Conservation (phyloP, 2,797 vertebrate genomes). For the Takifugu rubripes region DNA sequence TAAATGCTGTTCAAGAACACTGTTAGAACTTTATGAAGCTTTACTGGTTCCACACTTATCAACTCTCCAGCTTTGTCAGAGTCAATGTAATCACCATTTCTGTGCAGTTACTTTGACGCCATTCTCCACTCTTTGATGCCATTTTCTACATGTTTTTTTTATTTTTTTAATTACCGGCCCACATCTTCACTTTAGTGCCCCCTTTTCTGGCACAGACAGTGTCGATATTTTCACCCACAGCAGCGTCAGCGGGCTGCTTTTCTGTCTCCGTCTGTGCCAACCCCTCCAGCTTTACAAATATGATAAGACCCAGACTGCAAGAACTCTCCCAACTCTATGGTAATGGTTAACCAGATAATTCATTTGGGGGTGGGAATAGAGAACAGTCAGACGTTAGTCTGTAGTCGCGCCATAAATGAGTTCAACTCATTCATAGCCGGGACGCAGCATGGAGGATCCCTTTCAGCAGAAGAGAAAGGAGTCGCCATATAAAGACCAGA, state of each 20-base stretch:
- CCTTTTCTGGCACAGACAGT: conserved; percentile 1
- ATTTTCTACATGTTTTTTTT: too few species aligned
- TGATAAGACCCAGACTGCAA: conserved; percentile 82
- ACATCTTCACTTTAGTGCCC: too few species aligned
- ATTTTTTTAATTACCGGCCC: too few species aligned
- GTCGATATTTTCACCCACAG: conserved; percentile 1
- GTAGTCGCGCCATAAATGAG: conserved; percentile 47
- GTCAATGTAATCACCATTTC: too few species aligned
- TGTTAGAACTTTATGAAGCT: conserved; percentile 7
- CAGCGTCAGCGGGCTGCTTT: conserved; percentile 21
- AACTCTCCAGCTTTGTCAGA: too few species aligned
- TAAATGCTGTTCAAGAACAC: neutral
- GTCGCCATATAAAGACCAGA: conserved; percentile 47
- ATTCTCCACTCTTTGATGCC: too few species aligned
- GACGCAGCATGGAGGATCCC: conserved; percentile 80
- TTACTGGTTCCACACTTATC: too few species aligned
- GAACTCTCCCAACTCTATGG: conserved; percentile 69
- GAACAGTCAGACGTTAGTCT: conserved; percentile 62
- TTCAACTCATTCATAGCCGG: conserved; percentile 63
- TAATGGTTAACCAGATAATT: conserved; percentile 91
- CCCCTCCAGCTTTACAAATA: conserved; percentile 80
- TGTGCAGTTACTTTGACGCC: too few species aligned
- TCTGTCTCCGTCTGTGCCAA: conserved; percentile 64
- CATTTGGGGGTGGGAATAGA: conserved; percentile 80
- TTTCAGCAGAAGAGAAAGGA: conserved; percentile 49